phyloP scores from a whole-genome alignment of 2,113 vertebrate genomes.

The Cyanoliseus patagonus region DNA sequence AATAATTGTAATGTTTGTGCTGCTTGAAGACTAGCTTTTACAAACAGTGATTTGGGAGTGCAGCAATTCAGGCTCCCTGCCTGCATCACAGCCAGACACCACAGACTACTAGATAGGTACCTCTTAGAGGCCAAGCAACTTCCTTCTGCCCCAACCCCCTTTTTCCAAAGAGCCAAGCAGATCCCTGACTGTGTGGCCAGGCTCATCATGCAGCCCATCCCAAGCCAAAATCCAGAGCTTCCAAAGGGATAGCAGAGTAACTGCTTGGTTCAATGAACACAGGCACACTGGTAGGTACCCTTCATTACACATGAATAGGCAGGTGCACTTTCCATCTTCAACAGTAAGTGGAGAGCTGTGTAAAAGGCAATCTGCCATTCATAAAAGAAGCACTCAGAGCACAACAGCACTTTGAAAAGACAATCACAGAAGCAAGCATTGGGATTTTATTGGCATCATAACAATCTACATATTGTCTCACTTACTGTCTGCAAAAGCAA shows the following conservation, averaged over 20 bases:
- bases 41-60: not conserved
- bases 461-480: not conserved
- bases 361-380: not conserved
- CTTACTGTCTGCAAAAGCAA: not conserved
- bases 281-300: not conserved
- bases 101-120: not conserved
- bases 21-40: not conserved
- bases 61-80: not conserved
- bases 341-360: not conserved
- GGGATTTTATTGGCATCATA: not conserved
- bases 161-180: not conserved
- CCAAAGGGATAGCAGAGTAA: not conserved
- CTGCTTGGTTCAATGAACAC: not conserved
- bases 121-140: not conserved
- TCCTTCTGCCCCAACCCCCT: not conserved
- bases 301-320: rapidly evolving
- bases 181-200: not conserved
- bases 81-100: not conserved
- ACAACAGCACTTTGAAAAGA: not conserved
- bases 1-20: not conserved
- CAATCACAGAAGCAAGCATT: not conserved
- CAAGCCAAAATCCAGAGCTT: not conserved
- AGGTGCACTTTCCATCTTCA: not conserved
- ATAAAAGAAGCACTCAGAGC: not conserved
- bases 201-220: not conserved